A percentile compares a stretch with the other conserved stretches of the same genome.
These are phyloP conservation scores for Siniperca knerii DNA, from an alignment of 2,113 vertebrate species.

Conservation along the genomic window DNA sequence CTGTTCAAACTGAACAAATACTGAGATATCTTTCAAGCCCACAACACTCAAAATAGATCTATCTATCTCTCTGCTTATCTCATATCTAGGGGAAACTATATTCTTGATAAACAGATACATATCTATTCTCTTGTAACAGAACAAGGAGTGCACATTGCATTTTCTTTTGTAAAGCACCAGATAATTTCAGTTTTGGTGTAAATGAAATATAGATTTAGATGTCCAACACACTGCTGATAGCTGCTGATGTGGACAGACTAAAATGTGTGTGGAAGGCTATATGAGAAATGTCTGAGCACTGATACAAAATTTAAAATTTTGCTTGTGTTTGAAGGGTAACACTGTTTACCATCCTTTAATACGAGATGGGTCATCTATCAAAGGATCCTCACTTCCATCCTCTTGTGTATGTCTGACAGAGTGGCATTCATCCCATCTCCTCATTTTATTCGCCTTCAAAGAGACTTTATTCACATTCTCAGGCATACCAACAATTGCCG, in stretches of 20 bases:
- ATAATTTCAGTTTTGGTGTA: background rate
- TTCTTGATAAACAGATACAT: constrained; percentile 17
- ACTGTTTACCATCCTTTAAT: constrained; percentile 21
- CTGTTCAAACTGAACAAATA: constrained; percentile 9
- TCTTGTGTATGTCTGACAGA: constrained; percentile 35
- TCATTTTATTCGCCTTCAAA: constrained; percentile 55
- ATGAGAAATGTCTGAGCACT: constrained; percentile 11
- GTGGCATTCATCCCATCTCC: constrained; percentile 35
- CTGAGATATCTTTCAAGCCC: background rate
- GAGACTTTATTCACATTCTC: constrained; percentile 52
- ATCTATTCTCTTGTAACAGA: constrained; percentile 8
- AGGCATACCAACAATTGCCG: constrained; percentile 46
- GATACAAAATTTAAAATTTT: constrained; percentile 29
- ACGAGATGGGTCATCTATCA: constrained; percentile 35
- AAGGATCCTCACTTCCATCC: constrained; percentile 12
- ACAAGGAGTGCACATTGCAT: background rate
- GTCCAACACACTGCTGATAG: background rate
- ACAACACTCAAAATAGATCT: constrained; percentile 26
- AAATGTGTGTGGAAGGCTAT: background rate
- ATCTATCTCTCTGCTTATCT: constrained; percentile 25
- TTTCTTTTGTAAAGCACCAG: constrained; percentile 12
- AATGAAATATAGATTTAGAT: constrained; percentile 43
- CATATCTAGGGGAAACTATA: constrained; percentile 13
- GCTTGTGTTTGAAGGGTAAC: constrained; percentile 25
- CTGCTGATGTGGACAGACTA: constrained; percentile 3